Conservation (phyloP, 2,888 invertebrate species). For the Corythucha ciliata region DNA sequence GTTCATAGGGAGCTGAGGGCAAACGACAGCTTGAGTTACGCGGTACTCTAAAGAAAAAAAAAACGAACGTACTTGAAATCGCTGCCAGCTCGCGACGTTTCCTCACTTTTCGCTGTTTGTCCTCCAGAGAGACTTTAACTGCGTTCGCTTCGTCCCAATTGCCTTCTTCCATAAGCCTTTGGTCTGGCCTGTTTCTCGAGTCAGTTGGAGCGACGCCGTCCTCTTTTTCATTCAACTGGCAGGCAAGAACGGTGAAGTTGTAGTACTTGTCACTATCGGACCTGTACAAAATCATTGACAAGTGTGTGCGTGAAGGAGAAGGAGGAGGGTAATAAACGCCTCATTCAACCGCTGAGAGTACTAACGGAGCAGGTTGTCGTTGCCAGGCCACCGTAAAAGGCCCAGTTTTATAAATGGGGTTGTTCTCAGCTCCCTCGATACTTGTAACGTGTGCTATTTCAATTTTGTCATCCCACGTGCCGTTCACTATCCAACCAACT, state of each 20-base stretch:
- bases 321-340: background rate
- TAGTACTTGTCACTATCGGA: constrained; percentile 67
- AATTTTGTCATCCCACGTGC: constrained; percentile 93
- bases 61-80: background rate
- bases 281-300: constrained; percentile 40
- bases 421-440: constrained; percentile 56
- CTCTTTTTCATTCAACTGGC: constrained; percentile 93
- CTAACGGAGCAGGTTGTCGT: constrained; percentile 62
- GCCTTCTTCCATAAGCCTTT: constrained; percentile 93
- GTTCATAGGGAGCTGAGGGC: constrained; percentile 64
- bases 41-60: background rate
- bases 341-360: constrained; percentile 28
- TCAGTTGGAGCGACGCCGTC: constrained; percentile 90
- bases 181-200: constrained; percentile 85
- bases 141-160: constrained; percentile 83
- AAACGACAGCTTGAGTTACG: constrained; percentile 46
- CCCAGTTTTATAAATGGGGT: constrained; percentile 85
- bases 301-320: background rate
- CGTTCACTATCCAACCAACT: constrained; percentile 58
- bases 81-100: constrained; percentile 50
- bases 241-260: constrained; percentile 88
- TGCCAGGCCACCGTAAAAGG: constrained; percentile 80
- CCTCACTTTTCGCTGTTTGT: constrained; percentile 81
- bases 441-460: constrained; percentile 84
- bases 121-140: constrained; percentile 80